Conservation (phyloP, 2,113 vertebrate species). For the Dipodomys spectabilis region DNA sequence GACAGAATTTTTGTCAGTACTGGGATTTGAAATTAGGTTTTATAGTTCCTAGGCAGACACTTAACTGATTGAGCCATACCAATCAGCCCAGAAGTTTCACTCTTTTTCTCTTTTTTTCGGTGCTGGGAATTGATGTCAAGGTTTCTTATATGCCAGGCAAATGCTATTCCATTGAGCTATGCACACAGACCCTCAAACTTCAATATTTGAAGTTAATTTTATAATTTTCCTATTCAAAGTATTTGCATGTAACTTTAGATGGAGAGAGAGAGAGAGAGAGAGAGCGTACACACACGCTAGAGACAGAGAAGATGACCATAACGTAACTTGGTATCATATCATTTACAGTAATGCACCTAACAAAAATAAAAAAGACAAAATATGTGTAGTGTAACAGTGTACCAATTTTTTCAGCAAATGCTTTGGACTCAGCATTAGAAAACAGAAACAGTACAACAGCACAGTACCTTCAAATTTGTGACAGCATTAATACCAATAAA, state of each 20-base stretch:
- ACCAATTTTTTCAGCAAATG: conserved; percentile 89
- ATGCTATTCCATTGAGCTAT: no score
- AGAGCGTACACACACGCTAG: no score
- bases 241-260: background rate
- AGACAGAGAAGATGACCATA: background rate
- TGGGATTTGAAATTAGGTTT: no score
- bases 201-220: conserved; percentile 48
- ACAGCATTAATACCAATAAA: conserved; percentile 92
- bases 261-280: no score
- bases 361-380: conserved; percentile 53
- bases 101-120: no score
- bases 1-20: background rate
- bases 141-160: no score
- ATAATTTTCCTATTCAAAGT: background rate
- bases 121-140: no score
- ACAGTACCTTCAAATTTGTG: conserved; percentile 96
- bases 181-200: background rate
- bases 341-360: conserved; percentile 40
- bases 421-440: conserved; percentile 92
- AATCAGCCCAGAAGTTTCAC: no score
- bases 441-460: conserved; percentile 94
- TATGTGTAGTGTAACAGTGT: conserved; percentile 80
- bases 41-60: no score
- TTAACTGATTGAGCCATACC: no score
- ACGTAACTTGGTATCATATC: background rate